Evolutionary conservation across 2,113 vertebrate species (phyloP).

Genomic region (Macaca mulatta): DNA sequence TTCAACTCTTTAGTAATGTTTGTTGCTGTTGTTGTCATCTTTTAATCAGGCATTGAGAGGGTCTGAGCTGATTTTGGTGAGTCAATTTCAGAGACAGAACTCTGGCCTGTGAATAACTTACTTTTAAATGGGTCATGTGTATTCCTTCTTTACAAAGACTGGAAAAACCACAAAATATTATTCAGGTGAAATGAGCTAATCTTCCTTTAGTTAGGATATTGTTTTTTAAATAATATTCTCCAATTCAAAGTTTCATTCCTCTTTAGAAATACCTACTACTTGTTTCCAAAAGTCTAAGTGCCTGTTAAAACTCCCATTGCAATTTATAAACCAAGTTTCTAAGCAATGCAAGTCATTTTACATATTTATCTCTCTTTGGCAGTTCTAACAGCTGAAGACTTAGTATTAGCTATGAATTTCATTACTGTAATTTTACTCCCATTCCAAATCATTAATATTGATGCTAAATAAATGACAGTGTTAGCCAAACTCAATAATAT

Average conservation of each 20-base stretch:
- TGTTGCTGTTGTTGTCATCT: background rate
- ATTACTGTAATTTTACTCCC: conserved; percentile 66
- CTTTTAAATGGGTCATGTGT: background rate
- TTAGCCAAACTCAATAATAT: conserved; percentile 58
- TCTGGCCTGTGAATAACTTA: background rate
- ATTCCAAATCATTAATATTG: conserved; percentile 74
- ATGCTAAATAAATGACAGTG: conserved; percentile 62
- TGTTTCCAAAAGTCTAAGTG: conserved; percentile 2
- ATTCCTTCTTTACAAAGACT: background rate
- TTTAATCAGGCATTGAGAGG: background rate
- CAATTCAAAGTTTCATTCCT: conserved; percentile 10
- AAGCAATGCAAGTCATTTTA: conserved; percentile 45
- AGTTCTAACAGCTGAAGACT: conserved; percentile 54
- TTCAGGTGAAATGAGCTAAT: background rate
- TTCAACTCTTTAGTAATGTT: background rate
- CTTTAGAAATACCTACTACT: conserved; percentile 10
- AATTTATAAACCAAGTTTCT: conserved; percentile 39
- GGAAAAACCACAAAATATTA: background rate
- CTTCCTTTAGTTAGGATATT: background rate
- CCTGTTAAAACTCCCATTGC: conserved; percentile 33
- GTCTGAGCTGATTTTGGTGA: background rate
- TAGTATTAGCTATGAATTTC: conserved; percentile 64
- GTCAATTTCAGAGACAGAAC: background rate
- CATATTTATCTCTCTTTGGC: conserved; percentile 31
- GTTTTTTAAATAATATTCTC: conserved; percentile 43